Conservation (phyloP, 1,140 invertebrate genomes). For the Zophobas morio region DNA sequence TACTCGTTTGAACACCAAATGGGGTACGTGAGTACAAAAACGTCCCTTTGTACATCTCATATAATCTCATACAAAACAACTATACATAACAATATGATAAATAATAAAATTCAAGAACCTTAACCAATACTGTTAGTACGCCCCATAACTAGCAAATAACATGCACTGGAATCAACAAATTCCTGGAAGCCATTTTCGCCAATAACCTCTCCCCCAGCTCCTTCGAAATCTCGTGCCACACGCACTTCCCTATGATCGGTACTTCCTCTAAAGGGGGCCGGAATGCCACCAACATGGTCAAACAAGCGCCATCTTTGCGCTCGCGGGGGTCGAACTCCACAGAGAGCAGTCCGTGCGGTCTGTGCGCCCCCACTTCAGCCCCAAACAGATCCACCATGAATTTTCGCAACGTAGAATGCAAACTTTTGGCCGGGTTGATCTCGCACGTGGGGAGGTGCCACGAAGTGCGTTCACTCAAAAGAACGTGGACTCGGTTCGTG, state of each 20-base stretch:
- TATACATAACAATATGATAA: too few relatives aligned
- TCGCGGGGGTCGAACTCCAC: slow-evolving; percentile 71
- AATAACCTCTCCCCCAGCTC: slow-evolving; percentile 80
- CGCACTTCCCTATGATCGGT: slow-evolving; percentile 87
- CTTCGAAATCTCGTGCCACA: slow-evolving; percentile 86
- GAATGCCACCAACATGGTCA: slow-evolving; percentile 90
- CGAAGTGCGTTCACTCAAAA: slow-evolving; percentile 86
- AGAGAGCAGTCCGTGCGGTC: slow-evolving; percentile 85
- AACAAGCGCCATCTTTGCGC: slow-evolving; percentile 83
- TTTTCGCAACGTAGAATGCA: slow-evolving; percentile 89
- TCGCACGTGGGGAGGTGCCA: slow-evolving; percentile 90
- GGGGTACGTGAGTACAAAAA: too few relatives aligned
- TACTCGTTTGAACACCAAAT: too few relatives aligned
- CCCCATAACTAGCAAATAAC: slow-evolving; percentile 78
- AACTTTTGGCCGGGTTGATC: slow-evolving; percentile 87
- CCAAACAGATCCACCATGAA: slow-evolving; percentile 95
- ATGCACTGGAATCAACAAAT: slow-evolving; percentile 85
- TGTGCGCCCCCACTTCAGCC: slow-evolving; percentile 85
- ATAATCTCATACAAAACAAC: too few relatives aligned
- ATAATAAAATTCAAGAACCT: too few relatives aligned
- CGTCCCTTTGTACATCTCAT: too few relatives aligned
- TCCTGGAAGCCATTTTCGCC: slow-evolving; percentile 76
- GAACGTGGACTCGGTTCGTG: slow-evolving; percentile 87
- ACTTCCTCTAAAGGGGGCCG: slow-evolving; percentile 88
- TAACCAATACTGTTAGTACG: background rate